These are phyloP conservation scores for Gortyna flavago DNA, from an alignment of 2,888 invertebrate genomes.

Conservation along the genomic window DNA sequence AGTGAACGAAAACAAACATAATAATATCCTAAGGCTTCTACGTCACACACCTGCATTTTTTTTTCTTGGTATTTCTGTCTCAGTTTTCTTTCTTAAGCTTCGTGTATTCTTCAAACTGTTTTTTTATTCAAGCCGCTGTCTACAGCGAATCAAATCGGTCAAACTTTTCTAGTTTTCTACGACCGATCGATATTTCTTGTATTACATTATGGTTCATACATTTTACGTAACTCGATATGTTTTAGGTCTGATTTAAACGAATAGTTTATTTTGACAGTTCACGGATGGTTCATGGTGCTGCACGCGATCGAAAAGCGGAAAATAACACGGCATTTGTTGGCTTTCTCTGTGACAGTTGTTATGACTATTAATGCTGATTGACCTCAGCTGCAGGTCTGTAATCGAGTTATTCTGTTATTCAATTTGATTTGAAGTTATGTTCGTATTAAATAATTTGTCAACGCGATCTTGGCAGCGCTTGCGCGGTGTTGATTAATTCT, in stretches of 20 bases:
- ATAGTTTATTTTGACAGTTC: conserved; percentile 48
- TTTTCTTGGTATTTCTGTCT: not conserved
- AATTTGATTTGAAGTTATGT: conserved; percentile 26
- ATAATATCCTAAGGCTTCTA: conserved; percentile 13
- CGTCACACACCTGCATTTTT: conserved; percentile 10
- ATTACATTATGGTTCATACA: conserved; percentile 26
- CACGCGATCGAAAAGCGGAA: conserved; percentile 50
- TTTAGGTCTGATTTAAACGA: conserved; percentile 25
- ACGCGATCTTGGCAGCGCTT: not conserved
- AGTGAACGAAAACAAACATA: too few relatives aligned
- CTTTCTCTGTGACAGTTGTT: conserved; percentile 48
- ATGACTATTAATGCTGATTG: conserved; percentile 20
- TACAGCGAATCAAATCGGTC: conserved; percentile 42
- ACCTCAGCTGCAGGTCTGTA: conserved; percentile 19
- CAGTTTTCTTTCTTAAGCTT: conserved; percentile 12
- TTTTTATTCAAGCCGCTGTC: conserved; percentile 24
- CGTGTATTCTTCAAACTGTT: conserved; percentile 24
- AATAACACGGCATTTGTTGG: conserved; percentile 31
- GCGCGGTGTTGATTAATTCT: not conserved
- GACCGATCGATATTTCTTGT: conserved; percentile 24
- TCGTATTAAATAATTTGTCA: conserved; percentile 22
- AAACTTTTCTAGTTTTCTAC: conserved; percentile 17
- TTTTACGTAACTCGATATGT: conserved; percentile 29
- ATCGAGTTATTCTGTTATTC: conserved; percentile 17
- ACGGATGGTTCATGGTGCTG: conserved; percentile 24